Conservation (phyloP, 1,140 invertebrate species). For the Drosophila burlai region DNA sequence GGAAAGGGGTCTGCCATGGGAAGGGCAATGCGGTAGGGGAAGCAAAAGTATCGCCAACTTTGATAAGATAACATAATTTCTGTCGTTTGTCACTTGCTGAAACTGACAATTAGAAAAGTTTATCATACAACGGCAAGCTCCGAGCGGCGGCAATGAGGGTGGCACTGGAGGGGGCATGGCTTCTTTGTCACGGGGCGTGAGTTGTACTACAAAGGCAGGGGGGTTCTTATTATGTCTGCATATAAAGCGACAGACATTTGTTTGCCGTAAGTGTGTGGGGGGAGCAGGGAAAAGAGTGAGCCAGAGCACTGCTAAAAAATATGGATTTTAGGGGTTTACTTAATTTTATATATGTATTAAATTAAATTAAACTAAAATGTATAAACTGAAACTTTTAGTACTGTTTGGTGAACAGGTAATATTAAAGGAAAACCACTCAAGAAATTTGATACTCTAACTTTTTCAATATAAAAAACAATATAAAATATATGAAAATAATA, state of each 20-base stretch:
- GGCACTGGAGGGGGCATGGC: slow-evolving; percentile 5
- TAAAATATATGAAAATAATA: too few species aligned
- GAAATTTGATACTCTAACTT: background rate
- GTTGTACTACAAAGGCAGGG: slow-evolving; percentile 43
- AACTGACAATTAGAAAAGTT: slow-evolving; percentile 84
- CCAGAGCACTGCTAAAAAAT: slow-evolving; percentile 2
- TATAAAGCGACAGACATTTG: slow-evolving; percentile 68
- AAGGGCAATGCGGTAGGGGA: background rate
- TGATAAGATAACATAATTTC: slow-evolving; percentile 83
- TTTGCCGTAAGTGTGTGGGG: slow-evolving; percentile 25
- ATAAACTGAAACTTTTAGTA: too few species aligned
- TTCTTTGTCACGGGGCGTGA: slow-evolving; percentile 33
- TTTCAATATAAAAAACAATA: background rate
- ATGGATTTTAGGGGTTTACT: background rate
- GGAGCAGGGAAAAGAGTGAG: background rate
- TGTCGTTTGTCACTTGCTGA: slow-evolving; percentile 83
- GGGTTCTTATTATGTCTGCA: slow-evolving; percentile 70
- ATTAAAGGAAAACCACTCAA: too few species aligned
- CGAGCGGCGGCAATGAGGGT: slow-evolving; percentile 45
- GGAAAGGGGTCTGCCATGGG: background rate
- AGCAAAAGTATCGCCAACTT: slow-evolving; percentile 75
- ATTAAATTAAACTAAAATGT: background rate
- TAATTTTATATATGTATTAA: background rate
- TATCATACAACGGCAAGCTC: slow-evolving; percentile 67
- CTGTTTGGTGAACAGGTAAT: too few species aligned